Evolutionary conservation across 2,113 vertebrate genomes (phyloP).

Genomic region (Leptodactylus fuscus): DNA sequence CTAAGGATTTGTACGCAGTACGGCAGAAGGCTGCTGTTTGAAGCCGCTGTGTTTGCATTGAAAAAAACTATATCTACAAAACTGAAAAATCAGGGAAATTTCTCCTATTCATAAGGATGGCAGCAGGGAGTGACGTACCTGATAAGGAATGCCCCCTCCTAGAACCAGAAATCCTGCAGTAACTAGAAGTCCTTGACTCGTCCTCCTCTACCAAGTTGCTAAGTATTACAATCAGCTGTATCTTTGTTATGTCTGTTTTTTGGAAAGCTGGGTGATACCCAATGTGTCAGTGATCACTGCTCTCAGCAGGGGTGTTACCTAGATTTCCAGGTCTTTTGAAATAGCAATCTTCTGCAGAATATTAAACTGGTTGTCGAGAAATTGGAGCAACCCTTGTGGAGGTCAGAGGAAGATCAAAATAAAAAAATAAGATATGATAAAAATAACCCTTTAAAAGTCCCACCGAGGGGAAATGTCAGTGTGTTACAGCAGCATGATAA

Average conservation of each 20-base stretch:
- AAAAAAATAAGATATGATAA: no score
- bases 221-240: not conserved
- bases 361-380: no score
- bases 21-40: conserved; percentile 24
- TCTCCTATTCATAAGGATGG: not conserved
- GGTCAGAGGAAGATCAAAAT: no score
- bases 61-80: not conserved
- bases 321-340: not conserved
- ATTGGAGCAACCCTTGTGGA: no score
- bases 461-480: no score
- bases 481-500: no score
- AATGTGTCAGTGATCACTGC: not conserved
- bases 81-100: not conserved
- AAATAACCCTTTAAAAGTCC: no score
- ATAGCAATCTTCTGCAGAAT: no score
- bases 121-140: not conserved
- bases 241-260: not conserved
- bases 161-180: not conserved
- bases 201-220: not conserved
- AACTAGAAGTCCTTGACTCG: not conserved
- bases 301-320: not conserved
- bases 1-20: conserved; percentile 54
- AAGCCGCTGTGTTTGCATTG: not conserved
- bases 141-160: not conserved
- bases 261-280: not conserved